Base-by-base conservation (phyloP, 23 tunicate species). In the Halocynthia aurantium region DNA sequence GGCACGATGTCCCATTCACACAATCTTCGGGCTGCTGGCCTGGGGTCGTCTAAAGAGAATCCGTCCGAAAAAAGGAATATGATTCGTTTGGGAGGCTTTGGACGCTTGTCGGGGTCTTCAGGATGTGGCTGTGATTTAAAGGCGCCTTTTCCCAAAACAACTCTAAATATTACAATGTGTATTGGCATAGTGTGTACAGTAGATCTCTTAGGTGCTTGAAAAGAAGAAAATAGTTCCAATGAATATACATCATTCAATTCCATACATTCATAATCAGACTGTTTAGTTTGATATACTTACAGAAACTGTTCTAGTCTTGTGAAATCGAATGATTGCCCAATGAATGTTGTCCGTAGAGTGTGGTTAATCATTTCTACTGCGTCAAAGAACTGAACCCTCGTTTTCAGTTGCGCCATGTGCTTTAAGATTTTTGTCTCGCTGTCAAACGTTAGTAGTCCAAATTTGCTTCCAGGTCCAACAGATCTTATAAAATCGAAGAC, bases 21-120 rank as follows among this genome's bases (percentile, higher is more conserved):
- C 51, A 90, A 80, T 77, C 97, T 54, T 75, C 86, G 71, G 6
- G 90, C 90, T 10, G 97, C 87, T 17, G 75, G 90, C 67, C 69
- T 77, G 5, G 85, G 86, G 50, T 90, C 81, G 53, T 90, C 97
- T 54, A 85, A 81, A 49, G 97, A 84, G 31, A 53, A 56, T 6
- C 86, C 97, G 78, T 90, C 97, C 53, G 93, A 73, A 6, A 90
- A 76, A 20, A 90, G 17, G 70, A 90, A 90, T 10, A 90, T 51
- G 17, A 85, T 71, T 67, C 83, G 81, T 62, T 84, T 74, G 7
- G 85, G 87, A 22, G 75, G 78, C 17, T 50, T 50, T 31, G 44
- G 44, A 31, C 44, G 44, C 13, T 20, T 52, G 19, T 53, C 60
- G 18, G 62, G 50, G 0, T 74, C 67, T 51, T 74, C 21, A 13